Base-by-base conservation (phyloP, 1,140 invertebrate genomes). In the Halictus rubicundus region DNA sequence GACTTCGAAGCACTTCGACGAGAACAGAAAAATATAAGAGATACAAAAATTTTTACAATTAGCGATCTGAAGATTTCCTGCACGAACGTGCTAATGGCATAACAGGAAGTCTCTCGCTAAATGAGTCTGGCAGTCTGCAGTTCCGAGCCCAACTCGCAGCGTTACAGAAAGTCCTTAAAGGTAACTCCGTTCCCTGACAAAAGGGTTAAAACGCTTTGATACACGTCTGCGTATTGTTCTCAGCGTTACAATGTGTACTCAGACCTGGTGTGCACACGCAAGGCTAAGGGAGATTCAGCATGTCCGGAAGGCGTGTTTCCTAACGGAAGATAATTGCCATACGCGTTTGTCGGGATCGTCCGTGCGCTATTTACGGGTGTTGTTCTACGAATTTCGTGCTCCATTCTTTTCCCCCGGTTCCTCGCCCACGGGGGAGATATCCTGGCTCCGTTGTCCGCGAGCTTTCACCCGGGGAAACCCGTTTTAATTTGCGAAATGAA, bases 401-500 rank as follows among this genome's bases (percentile, higher is more conserved):
- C 23, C 49, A 23, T 72, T 64, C 76, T 64, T 71, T 78, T 12
- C 32, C 46, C 46, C 16, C 8, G 16, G 8, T 46, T 8, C 25
- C 23, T 32, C 19, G 42, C 10, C 42, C 42, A 46, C 42, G 16
- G 32, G 21, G 14, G 16, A 78, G 25, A 46, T 46, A 46, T 63
- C 37, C 37, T 21, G 32, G 19, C 7, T 4, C 16, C 8, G 23
- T 23, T 21, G 19, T 23, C 25, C 49, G 25, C 19, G 1, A 19
- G 64, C 14, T 60, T 69, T 49, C 39, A 25, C 5, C n/a, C 0
- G 23, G 27, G n/a, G 14, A 7, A 46, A 46, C 32, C 39, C 46
- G 49, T 49, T 80, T 80, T 80, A 80, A 80, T 80, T 70, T 65
- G 79, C 79, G 46, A 77, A 77, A 76, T 77, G 79, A 80, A 80